Evolutionary conservation across 2,888 invertebrate genomes (phyloP).

Genomic region (Acutogordius australiensis): DNA sequence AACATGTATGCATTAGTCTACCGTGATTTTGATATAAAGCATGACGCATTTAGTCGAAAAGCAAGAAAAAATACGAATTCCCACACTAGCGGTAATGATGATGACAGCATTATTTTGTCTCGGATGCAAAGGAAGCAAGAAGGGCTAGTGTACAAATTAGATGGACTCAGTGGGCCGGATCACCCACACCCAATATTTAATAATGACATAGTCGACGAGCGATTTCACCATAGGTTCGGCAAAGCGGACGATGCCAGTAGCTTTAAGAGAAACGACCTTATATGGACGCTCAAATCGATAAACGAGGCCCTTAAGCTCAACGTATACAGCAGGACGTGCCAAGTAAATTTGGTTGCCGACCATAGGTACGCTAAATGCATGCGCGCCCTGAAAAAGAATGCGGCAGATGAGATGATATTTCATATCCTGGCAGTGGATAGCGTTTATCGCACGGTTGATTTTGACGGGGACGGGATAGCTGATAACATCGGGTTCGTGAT

Average conservation of each 20-base stretch:
- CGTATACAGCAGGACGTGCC: not conserved
- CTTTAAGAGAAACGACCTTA: not conserved
- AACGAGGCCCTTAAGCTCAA: not conserved
- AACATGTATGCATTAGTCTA: too few relatives aligned
- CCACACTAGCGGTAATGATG: not conserved
- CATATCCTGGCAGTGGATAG: slow-evolving; percentile 18
- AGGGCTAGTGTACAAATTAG: too few relatives aligned
- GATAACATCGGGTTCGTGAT: slow-evolving; percentile 20
- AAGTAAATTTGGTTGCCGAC: not conserved
- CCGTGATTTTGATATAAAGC: too few relatives aligned
- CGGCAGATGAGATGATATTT: slow-evolving; percentile 18
- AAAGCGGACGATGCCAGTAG: not conserved
- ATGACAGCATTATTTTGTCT: too few relatives aligned
- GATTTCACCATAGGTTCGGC: not conserved
- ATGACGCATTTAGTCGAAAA: too few relatives aligned
- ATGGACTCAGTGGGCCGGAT: too few relatives aligned
- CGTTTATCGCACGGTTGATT: slow-evolving; percentile 20
- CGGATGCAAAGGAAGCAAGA: too few relatives aligned
- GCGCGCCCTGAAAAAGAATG: not conserved
- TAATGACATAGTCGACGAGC: not conserved
- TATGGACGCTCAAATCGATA: not conserved
- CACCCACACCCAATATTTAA: not conserved
- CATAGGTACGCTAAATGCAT: not conserved
- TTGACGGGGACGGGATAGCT: slow-evolving; percentile 19
- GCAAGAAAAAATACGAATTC: too few relatives aligned